Base-by-base conservation (phyloP, 2,888 invertebrate species). In the Axea sp. region DNA sequence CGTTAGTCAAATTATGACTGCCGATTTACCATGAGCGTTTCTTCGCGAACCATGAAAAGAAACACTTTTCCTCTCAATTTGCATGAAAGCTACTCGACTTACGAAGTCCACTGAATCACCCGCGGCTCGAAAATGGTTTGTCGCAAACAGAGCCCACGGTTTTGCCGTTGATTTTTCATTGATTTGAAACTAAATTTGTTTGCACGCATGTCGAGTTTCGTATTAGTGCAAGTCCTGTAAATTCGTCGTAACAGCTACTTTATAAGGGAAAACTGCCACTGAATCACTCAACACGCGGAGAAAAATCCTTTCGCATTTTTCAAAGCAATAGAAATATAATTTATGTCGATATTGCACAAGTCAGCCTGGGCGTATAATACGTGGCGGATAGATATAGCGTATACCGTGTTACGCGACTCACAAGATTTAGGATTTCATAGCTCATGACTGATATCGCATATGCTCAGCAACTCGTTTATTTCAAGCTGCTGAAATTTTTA, bases 361-460 rank as follows among this genome's bases (percentile, higher is more conserved):
- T 41, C 49, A 33, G 51, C 51, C 33, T 33, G 41, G 39, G 39
- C 28, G 49, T 41, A 59, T 51, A 39, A 57, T 33, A 57, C 57
- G 19, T 28, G 41, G 24, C 17, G 11, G 57, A 55, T 57, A 57
- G 19, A 51, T 68, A 51, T 11, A 68, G 39, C 11, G 14, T 39
- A 41, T 49, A 26, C 26, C 31, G 35, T 37, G 69, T 60, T 45
- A 60, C 37, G 53, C 41, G 57, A 41, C 35, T 22, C 37, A 9
- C 37, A 45, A 69, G 69, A 69, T 69, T 69, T 60, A 60, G 53
- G 60, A 69, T 60, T 69, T 60, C 53, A 53, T 31, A 37, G 69
- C 45, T 60, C 47, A 53, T 47, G 53, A 62, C 55, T 62, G 71
- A 60, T 55, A 62, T 60, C 55, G 55, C 69, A 62, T 55, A 71